A percentile compares a stretch with the other conserved stretches of the same genome.
These are phyloP conservation scores for Holacanthella duospinosa DNA, from an alignment of 2,888 invertebrate species.

Conservation along the genomic window DNA sequence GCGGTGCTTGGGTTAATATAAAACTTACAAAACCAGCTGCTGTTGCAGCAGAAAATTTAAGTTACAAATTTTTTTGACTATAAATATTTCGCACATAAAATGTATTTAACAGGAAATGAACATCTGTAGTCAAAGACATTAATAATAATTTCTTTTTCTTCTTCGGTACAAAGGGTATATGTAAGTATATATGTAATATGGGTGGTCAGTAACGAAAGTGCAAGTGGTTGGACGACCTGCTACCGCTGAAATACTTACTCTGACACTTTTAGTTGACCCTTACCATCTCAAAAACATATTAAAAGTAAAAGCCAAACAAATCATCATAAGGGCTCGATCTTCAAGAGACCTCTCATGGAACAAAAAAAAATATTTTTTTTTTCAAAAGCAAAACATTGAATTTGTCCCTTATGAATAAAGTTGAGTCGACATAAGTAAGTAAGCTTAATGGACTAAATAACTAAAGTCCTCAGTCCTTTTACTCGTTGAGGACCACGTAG, in stretches of 20 bases:
- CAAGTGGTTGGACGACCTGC: background rate
- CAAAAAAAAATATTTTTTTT: background rate
- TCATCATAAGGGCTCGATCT: background rate
- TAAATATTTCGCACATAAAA: too few relatives aligned
- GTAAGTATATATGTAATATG: background rate
- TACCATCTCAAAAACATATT: background rate
- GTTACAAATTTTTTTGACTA: too few relatives aligned
- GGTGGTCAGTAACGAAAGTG: background rate
- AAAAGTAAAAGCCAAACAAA: background rate
- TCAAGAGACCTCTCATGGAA: background rate
- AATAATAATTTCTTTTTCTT: too few relatives aligned
- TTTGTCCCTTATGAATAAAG: background rate
- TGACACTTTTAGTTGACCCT: background rate
- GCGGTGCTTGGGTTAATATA: too few relatives aligned
- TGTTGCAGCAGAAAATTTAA: too few relatives aligned
- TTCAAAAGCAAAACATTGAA: background rate
- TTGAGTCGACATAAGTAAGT: background rate
- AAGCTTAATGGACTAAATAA: background rate
- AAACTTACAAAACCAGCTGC: too few relatives aligned
- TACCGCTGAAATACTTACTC: background rate
- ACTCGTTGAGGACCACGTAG: too few relatives aligned
- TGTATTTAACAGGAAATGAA: too few relatives aligned
- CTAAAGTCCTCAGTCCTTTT: background rate
- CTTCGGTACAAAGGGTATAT: too few relatives aligned
- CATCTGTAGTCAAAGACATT: too few relatives aligned